phyloP scores from a whole-genome alignment of 2,797 vertebrate species.

The Cyclura pinguis region DNA sequence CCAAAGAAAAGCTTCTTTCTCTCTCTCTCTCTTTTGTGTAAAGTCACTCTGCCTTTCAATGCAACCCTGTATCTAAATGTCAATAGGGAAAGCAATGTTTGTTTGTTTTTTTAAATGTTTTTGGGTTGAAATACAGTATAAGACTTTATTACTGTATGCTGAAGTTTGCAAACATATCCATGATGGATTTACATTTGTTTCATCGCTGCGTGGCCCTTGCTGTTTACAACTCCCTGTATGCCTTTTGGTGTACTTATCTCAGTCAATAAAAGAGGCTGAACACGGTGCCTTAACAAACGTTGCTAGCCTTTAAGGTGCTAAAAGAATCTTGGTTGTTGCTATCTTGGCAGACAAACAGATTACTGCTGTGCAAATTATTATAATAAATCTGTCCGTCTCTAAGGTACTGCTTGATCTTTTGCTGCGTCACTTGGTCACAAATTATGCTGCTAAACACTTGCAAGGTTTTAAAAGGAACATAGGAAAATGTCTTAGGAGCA shows the following conservation, averaged over 20 bases:
- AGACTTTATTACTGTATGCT: background rate
- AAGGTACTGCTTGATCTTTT: background rate
- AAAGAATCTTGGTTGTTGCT: background rate
- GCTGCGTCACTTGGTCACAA: too few relatives aligned
- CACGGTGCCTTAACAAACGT: background rate
- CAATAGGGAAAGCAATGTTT: background rate
- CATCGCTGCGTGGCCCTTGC: background rate
- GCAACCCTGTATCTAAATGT: background rate
- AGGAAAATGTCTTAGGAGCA: too few relatives aligned
- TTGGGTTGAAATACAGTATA: background rate
- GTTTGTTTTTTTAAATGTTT: background rate
- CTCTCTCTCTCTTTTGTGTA: too few relatives aligned
- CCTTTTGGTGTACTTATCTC: background rate
- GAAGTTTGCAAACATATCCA: background rate
- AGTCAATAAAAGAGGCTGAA: too few relatives aligned
- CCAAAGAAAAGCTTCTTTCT: too few relatives aligned
- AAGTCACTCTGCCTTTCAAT: too few relatives aligned
- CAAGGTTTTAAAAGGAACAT: too few relatives aligned
- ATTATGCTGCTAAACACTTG: too few relatives aligned
- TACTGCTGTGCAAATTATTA: too few relatives aligned
- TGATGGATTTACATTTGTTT: background rate
- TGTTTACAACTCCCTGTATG: constrained; percentile 4
- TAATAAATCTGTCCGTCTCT: too few relatives aligned
- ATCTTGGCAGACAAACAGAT: background rate
- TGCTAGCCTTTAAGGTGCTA: background rate